phyloP scores from a whole-genome alignment of 2,797 vertebrate genomes.

The Poliocrania exsul region DNA sequence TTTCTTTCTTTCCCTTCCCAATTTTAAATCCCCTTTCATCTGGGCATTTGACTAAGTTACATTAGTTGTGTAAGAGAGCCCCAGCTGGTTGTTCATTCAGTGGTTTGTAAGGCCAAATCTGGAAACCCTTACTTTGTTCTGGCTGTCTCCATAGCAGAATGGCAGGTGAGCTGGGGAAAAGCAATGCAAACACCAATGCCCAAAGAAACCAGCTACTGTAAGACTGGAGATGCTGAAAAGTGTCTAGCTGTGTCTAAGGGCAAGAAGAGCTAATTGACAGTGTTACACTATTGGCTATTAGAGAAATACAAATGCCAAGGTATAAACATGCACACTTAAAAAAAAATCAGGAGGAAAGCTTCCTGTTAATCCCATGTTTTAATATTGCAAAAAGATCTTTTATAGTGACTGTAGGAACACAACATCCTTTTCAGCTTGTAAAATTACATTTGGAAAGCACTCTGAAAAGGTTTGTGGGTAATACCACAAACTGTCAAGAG shows the following conservation, averaged over 20 bases:
- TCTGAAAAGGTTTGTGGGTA: not conserved
- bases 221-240: not conserved
- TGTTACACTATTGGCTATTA: not conserved
- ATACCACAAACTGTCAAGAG: not conserved
- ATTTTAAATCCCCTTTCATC: not conserved
- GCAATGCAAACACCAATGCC: not conserved
- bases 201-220: not conserved
- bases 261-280: not conserved
- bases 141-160: not conserved
- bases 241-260: not conserved
- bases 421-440: constrained; percentile 16
- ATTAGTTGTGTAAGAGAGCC: not conserved
- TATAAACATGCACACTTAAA: not conserved
- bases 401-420: not conserved
- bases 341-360: not conserved
- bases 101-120: not conserved
- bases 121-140: not conserved
- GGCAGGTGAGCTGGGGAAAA: not conserved
- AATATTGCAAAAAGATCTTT: not conserved
- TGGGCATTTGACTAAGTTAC: not conserved
- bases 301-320: not conserved
- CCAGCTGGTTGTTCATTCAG: not conserved
- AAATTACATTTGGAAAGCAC: constrained; percentile 1
- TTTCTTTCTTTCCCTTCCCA: not conserved
- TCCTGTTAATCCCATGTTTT: not conserved